Evolutionary conservation across 2,113 vertebrate species (phyloP), one percentile per base, ranked within the genome.

Genomic region (Tetrao urogallus): DNA sequence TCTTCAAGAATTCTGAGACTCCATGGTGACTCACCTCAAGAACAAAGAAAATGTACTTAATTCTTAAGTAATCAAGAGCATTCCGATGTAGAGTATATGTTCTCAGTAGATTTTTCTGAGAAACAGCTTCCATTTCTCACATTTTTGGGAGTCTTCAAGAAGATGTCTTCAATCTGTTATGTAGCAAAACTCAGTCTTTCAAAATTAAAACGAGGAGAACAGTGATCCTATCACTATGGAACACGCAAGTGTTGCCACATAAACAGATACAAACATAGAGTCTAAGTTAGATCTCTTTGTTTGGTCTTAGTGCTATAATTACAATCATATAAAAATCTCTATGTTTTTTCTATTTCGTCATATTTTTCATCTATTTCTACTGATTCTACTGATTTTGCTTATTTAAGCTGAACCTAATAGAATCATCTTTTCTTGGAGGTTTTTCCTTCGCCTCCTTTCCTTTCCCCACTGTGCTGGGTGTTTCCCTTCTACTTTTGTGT

Each of bases 201-300:
- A 63, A 58, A 36, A 32, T 6, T 4, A 21, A 45, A 90, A 11
- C 18, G 5, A 40, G 60, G 71, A 14, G 18, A 48, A 17, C 13
- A 58, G 54, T 7, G 73, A 74, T 13, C 10, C 69, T 22, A 2
- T 11, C 2, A 0, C 11, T 12, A 1, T 2, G 57, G 75, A 47
- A 1, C 72, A 86, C 54, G 58, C 60, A 69, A 30, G 24, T 79
- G 52, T 52, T 87, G 71, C 70, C 50, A 30, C 16, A 20, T 27
- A 24, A 60, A 34, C 38, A 28, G 13, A 11, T 11, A 54, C 34
- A 21, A 34, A 38, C 58, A 32, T 11, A 60, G 25, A 24, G 21
- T 61, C 71, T n/a, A 30, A 58, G 57, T 45, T 36, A 42, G 14
- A 72, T 15, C 45, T 42, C 63, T 58, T 40, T 52, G 9, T 1